Base-by-base conservation (phyloP, 2,797 vertebrate species). In the Chaetophractus vellerosus region DNA sequence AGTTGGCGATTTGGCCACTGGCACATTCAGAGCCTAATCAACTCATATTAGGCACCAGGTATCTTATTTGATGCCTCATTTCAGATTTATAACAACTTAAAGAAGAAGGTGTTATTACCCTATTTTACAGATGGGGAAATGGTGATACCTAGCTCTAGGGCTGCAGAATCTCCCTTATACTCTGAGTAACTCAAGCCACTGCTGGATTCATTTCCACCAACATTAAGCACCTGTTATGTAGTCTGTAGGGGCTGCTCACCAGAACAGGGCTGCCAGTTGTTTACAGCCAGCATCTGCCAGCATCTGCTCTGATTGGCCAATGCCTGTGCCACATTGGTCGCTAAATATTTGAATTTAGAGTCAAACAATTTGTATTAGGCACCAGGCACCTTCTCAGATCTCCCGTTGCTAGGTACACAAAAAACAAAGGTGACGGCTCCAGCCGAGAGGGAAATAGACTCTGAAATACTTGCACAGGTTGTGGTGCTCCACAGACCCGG, bases 121-220 rank as follows among this genome's bases (percentile, higher is more conserved):
- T 48, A 61, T 57, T 87, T 83, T 66, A 83, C 63, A 80, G 87
- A n/a, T 38, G 36, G 75, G 48, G 64, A 74, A 59, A 81, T n/a
- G 45, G n/a, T 31, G 55, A 72, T 6, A 41, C 61, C 48, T 41
- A 57, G 64, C 52, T 75, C 38, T 50, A 6, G 23, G 41, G 19
- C 7, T 15, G 3, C 57, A 38, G 66, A 55, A 92, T 9, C 45
- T 45, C 41, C 19, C 1, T 36, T 9, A 33, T 76, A 48, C 50
- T 61, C 38, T 84, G 23, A 16, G 19, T 74, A 31, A 55, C 90
- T 86, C 57, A 33, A 48, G 48, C 50, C 76, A 48, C 50, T 0
- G n/a, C 2, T 59, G 59, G 31, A 45, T 75, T 75, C 41, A 91
- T 81, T 61, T 66, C 61, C 48, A 41, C 59, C 45, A 74, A 66